phyloP scores from a whole-genome alignment of 2,113 vertebrate genomes.

The Nothobranchius furzeri region DNA sequence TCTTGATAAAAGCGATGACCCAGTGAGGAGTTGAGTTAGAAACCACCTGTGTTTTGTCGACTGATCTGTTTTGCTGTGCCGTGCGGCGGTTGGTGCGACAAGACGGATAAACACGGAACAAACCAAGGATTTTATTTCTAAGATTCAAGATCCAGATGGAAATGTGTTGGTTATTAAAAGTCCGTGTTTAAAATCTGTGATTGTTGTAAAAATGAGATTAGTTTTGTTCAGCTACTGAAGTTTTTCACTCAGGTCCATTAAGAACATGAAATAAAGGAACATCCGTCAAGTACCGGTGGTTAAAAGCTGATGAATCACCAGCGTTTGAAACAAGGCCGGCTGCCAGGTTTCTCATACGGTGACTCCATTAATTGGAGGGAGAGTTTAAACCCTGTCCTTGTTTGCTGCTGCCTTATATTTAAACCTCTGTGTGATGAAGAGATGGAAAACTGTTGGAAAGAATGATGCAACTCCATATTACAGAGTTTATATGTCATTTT shows the following conservation, averaged over 20 bases:
- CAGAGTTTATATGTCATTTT: constrained; percentile 1
- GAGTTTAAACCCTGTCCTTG: constrained; percentile 42
- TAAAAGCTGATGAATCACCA: constrained; percentile 34
- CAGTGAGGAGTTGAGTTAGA: constrained; percentile 41
- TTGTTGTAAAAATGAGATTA: constrained; percentile 13
- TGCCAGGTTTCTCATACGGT: constrained; percentile 26
- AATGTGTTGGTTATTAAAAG: constrained; percentile 24
- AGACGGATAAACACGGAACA: constrained; percentile 15
- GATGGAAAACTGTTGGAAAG: constrained; percentile 38
- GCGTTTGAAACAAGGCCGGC: neutral
- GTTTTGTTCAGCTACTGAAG: constrained; percentile 16
- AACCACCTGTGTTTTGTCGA: constrained; percentile 1
- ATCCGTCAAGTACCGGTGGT: constrained; percentile 14
- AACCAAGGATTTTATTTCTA: constrained; percentile 30
- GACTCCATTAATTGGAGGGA: constrained; percentile 46
- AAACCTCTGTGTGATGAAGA: constrained; percentile 1
- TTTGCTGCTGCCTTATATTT: constrained; percentile 39
- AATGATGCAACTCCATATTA: constrained; percentile 35
- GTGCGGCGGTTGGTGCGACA: neutral
- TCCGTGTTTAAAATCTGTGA: constrained; percentile 33
- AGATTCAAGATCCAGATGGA: constrained; percentile 33
- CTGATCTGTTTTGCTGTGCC: constrained; percentile 26
- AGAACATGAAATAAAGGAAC: constrained; percentile 22
- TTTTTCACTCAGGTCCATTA: constrained; percentile 7
- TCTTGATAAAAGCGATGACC: constrained; percentile 46